Evolutionary conservation across 2,888 invertebrate genomes (phyloP), one percentile per base, ranked within the genome.

Genomic region (Eilema caniola): DNA sequence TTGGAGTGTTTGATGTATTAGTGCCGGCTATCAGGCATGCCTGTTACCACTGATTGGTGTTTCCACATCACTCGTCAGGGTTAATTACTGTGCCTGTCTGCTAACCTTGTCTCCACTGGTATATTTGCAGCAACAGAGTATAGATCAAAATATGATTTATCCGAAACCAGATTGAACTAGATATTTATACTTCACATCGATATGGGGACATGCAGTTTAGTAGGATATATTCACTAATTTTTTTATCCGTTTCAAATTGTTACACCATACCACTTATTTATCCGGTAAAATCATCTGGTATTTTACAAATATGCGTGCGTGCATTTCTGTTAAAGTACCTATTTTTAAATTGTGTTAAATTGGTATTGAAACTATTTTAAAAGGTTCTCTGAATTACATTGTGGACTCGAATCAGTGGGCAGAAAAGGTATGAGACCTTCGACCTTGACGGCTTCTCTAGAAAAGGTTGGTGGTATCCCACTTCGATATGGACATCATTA

Each of bases 41-140:
- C 33, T 23, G 33, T 31, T 25, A 24, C 28, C 20, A 20, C 16
- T 57, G 57, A 66, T 66, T 65, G 56, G 33, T 65, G 33, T 56
- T 65, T 66, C 24, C 66, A 66, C 57, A 24, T 66, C 33, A 11
- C 24, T 66, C 57, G 24, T 33, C 57, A 3, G 33, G 23, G 56
- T 57, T 66, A 66, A 66, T 66, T 66, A 66, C 31, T 31, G 62
- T 23, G 10, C n/a, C 8, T 24, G 37, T 24, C 37, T 8, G 24
- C 24, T 37, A 62, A 11, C 24, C 23, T 10, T 10, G 62, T 37
- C 16, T 41, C 62, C 16, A 24, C 37, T 41, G 24, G 24, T 62
- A 41, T 62, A 16, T 62, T 37, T 37, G 23, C 16, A 16, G 24
- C 20, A 41, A 20, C 16, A 37, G 16, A 24, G 37, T 37, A 41